These are phyloP conservation scores for Platerodrilus igneus DNA, from an alignment of 2,888 invertebrate species.

Conservation along the genomic window DNA sequence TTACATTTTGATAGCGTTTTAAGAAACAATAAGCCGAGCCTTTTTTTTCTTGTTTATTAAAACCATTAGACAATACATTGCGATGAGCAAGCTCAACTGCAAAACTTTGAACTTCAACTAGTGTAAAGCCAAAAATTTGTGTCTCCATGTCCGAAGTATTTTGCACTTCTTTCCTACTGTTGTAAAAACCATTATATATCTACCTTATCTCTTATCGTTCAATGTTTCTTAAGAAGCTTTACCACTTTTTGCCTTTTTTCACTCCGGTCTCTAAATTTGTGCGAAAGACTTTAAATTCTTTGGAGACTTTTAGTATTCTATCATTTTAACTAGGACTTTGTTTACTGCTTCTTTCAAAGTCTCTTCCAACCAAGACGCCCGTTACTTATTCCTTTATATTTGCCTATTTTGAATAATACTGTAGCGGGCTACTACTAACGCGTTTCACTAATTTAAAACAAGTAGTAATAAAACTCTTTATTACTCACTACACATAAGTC, in stretches of 20 bases:
- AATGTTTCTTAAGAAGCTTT: neutral
- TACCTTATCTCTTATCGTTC: neutral
- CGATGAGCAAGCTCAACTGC: slow-evolving; percentile 6
- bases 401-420: too few species aligned
- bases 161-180: slow-evolving; percentile 3
- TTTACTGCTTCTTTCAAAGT: slow-evolving; percentile 5
- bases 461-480: too few species aligned
- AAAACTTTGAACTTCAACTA: too few species aligned
- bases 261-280: slow-evolving; percentile 1
- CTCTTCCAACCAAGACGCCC: slow-evolving; percentile 3
- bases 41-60: slow-evolving; percentile 4
- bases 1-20: neutral
- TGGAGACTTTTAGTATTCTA: slow-evolving; percentile 1
- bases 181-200: slow-evolving; percentile 1
- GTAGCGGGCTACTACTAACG: too few species aligned
- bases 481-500: too few species aligned
- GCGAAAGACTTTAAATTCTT: slow-evolving; percentile 3
- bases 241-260: neutral
- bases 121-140: slow-evolving; percentile 3
- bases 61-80: slow-evolving; percentile 5
- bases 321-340: too few species aligned
- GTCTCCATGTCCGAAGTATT: slow-evolving; percentile 7
- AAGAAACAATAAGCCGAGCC: slow-evolving; percentile 5
- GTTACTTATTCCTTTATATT: neutral
- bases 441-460: too few species aligned